These are phyloP conservation scores for Hylia prasina DNA, from an alignment of 2,113 vertebrate species.

Conservation along the genomic window DNA sequence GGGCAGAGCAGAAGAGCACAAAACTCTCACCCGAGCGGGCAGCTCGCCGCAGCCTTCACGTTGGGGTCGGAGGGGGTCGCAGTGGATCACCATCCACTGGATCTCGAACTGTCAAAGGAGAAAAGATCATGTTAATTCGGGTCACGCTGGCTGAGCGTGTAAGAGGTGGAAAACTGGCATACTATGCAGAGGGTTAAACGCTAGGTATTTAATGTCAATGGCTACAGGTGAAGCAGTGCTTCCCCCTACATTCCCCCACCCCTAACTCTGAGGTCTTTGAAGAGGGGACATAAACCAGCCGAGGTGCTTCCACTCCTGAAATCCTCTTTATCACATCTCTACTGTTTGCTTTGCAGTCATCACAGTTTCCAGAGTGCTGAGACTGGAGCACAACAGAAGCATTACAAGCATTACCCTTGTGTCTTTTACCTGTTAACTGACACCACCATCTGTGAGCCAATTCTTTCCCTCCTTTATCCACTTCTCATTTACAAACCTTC, in stretches of 20 bases:
- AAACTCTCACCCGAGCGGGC: conserved; percentile 74
- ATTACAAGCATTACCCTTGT: not conserved
- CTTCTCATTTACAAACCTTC: not conserved
- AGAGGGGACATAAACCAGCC: accelerated
- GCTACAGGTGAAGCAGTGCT: not conserved
- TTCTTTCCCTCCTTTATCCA: not conserved
- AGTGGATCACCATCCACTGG: conserved; percentile 88
- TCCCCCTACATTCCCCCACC: not conserved
- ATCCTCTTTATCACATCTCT: not conserved
- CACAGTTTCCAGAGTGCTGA: not conserved
- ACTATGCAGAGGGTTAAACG: not conserved
- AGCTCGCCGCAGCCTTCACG: conserved; percentile 77
- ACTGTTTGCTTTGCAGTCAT: not conserved
- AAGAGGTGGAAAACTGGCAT: too few species aligned
- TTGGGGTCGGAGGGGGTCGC: conserved; percentile 76
- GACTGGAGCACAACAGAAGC: not conserved
- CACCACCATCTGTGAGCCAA: not conserved
- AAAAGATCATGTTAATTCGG: not conserved
- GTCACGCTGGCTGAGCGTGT: not conserved
- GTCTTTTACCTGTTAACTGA: not conserved
- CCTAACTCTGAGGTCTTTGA: not conserved
- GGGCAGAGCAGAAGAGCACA: too few species aligned
- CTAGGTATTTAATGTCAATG: not conserved
- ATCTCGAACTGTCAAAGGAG: conserved; percentile 80
- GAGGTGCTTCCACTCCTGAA: not conserved